Base-by-base conservation (phyloP, 1,140 invertebrate genomes). In the Gonioctena quinquepunctata region DNA sequence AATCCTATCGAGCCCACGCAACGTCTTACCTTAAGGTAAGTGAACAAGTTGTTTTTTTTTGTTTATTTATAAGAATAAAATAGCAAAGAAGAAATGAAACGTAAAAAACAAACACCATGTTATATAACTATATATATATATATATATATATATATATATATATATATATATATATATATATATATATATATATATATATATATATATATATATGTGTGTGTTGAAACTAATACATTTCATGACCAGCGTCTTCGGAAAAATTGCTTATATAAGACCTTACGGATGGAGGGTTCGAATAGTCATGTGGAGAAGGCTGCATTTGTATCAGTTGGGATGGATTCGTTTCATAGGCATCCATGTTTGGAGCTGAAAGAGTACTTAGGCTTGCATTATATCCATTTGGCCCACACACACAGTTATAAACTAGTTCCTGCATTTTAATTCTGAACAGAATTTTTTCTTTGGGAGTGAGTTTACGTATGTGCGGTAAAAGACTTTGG, bases 371-470 rank as follows among this genome's bases (percentile, higher is more conserved):
- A 11, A 8, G 21, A 22, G 19, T 56, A 18, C 1, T 56, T 11
- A 11, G 27, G 8, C 8, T 28, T 61, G 25, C n/a, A 16, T 4
- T 27, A 26, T 59, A 4, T n/a, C 27, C 22, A 7, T 25, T 19
- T 23, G 13, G 19, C 26, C 59, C 59, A 28, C 27, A 61, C 13
- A 61, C 27, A 27, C 7, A 61, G 25, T 61, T 27, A 61, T 61
- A 61, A 61, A 61, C 23, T 13, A 26, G n/a, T 28, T 61, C 13
- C 13, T 61, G 84, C 25, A 85, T 85, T 65, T 84, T 85, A 82
- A 85, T 84, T 19, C 84, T 74, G 1, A 84, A 57, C 81, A 84
- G 83, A 52, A 85, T 68, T 57, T 85, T 85, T 62, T 84, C 83
- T 1, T 81, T 80, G 16, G 84, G 83, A 2, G 75, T 76, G 27